Percentiles rank a stretch among this genome's conserved stretches.
Evolutionary conservation across 2,113 vertebrate genomes (phyloP).

Genomic region (Dromas ardeola): DNA sequence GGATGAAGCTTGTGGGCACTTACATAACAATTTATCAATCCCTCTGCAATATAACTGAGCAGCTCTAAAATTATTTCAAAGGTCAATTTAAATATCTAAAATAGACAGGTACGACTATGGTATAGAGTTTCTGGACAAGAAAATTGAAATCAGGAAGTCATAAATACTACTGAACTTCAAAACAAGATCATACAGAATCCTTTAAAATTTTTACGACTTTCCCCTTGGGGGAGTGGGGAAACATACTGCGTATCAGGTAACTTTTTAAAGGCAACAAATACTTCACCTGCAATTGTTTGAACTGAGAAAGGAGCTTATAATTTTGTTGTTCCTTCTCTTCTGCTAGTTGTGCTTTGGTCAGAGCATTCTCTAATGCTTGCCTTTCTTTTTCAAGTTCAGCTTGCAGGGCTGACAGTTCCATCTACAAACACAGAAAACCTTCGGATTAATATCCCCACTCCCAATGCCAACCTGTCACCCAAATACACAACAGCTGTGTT

Average conservation of each 20-base stretch:
- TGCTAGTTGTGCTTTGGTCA: conserved; percentile 71
- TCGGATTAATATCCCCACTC: neutral
- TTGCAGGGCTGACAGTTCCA: conserved; percentile 78
- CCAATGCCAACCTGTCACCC: neutral
- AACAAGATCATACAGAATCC: neutral
- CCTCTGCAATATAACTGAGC: neutral
- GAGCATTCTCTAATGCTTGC: conserved; percentile 75
- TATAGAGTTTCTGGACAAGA: neutral
- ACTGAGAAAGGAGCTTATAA: conserved; percentile 69
- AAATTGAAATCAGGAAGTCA: neutral
- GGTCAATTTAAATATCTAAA: neutral
- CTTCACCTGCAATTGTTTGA: conserved; percentile 79
- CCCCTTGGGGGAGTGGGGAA: neutral
- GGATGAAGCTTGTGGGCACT: neutral
- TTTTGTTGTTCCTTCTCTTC: conserved; percentile 79
- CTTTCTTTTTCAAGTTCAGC: conserved; percentile 81
- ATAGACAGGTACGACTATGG: neutral
- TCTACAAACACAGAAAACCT: conserved; percentile 59
- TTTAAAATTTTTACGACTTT: neutral
- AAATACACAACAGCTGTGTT: neutral
- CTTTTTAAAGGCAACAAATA: neutral
- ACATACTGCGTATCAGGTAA: neutral
- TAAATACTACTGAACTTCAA: neutral
- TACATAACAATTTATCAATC: neutral
- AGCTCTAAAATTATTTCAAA: neutral